These are phyloP conservation scores for Zosterops hypoxanthus DNA, from an alignment of 2,113 vertebrate species.

Conservation along the genomic window DNA sequence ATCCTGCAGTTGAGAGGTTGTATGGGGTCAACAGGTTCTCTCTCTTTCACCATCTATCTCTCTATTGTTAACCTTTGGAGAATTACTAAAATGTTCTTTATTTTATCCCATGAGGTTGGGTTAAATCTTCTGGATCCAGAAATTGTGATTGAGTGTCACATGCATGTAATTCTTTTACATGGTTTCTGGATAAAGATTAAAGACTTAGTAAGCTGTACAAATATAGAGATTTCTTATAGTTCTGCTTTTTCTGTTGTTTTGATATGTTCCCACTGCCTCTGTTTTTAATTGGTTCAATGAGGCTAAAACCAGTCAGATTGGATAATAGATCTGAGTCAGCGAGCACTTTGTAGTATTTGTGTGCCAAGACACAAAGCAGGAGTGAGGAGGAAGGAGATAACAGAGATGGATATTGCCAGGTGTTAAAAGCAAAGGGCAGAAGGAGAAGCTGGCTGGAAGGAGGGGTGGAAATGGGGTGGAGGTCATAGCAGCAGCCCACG, in stretches of 20 bases:
- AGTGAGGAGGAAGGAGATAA: background rate
- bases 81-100: constrained; percentile 42
- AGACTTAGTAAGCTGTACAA: background rate
- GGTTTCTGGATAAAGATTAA: background rate
- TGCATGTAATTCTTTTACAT: background rate
- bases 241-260: background rate
- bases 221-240: background rate
- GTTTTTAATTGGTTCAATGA: background rate
- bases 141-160: background rate
- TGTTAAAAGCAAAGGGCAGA: background rate
- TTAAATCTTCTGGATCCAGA: constrained; percentile 46
- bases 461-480: background rate
- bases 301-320: background rate
- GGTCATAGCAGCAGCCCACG: background rate
- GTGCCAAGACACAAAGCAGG: background rate
- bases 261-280: background rate
- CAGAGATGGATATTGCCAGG: background rate
- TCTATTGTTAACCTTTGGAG: constrained; percentile 55
- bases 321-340: background rate
- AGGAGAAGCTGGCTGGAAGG: fast-evolving
- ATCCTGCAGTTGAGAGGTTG: constrained; percentile 50
- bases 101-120: constrained; percentile 25
- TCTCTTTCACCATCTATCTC: constrained; percentile 16
- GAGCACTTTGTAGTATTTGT: background rate
- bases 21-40: constrained; percentile 51